Conservation (phyloP, 1,140 invertebrate genomes). For the Drosophila auraria region DNA sequence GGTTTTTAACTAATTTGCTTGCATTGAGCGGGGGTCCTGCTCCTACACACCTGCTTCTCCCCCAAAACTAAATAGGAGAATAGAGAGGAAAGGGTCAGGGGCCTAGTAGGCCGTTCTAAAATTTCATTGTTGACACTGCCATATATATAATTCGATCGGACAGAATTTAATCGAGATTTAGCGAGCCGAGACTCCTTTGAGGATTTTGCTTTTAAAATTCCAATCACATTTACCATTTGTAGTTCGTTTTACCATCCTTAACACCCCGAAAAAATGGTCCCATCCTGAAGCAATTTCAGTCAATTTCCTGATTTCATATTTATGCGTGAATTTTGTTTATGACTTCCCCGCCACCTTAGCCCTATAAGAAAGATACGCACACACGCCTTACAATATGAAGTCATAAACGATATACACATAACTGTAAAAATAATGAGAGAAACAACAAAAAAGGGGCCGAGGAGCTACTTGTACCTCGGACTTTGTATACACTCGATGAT, state of each 20-base stretch:
- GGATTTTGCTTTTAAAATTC: conserved; percentile 9
- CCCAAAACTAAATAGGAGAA: not conserved
- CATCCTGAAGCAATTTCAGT: conserved; percentile 27
- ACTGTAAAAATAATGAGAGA: conserved; percentile 55
- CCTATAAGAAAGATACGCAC: conserved; percentile 3
- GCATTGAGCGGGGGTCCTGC: conserved; percentile 27
- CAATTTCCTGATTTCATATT: conserved; percentile 49
- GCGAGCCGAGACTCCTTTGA: not conserved
- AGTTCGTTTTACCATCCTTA: not conserved
- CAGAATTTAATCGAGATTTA: conserved; percentile 3
- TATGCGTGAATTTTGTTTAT: conserved; percentile 45
- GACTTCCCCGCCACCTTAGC: conserved; percentile 14
- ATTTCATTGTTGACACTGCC: conserved; percentile 28
- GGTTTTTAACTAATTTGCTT: conserved; percentile 82
- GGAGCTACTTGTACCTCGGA: conserved; percentile 37
- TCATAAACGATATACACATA: conserved; percentile 54
- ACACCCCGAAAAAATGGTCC: not conserved
- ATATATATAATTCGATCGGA: conserved; percentile 24
- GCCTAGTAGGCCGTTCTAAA: not conserved
- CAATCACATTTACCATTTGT: not conserved
- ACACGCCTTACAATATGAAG: conserved; percentile 35
- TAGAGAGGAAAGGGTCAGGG: no score
- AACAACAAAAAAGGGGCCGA: conserved; percentile 6
- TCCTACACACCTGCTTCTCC: no score
- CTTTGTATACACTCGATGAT: conserved; percentile 47